Evolutionary conservation across 2,113 vertebrate genomes (phyloP).

Genomic region (Mixornis gularis): DNA sequence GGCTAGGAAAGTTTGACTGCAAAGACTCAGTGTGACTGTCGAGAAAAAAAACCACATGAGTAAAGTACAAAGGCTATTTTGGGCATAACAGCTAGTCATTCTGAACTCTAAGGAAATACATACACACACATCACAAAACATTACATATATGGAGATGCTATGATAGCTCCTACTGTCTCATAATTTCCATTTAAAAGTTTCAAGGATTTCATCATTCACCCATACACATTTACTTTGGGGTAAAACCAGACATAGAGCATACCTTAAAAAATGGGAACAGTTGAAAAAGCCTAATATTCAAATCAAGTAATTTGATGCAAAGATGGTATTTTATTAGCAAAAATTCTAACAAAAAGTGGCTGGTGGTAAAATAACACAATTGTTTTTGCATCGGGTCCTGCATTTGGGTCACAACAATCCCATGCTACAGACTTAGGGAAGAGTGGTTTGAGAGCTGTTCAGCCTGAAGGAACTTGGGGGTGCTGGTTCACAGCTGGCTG

Average conservation of each 20-base stretch:
- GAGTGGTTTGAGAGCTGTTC: neutral
- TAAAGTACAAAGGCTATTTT: slow-evolving; percentile 41
- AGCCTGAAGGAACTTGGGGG: neutral
- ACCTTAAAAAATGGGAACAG: neutral
- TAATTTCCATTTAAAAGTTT: slow-evolving; percentile 3
- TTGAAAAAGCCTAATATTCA: neutral
- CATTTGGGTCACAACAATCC: neutral
- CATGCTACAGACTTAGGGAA: neutral
- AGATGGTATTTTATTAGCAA: neutral
- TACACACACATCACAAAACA: neutral
- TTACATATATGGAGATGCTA: neutral
- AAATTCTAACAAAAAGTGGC: neutral
- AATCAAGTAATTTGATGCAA: neutral
- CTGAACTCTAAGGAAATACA: neutral
- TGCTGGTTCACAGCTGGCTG: neutral
- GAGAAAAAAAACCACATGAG: neutral
- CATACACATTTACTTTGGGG: neutral
- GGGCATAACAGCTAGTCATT: slow-evolving; percentile 22
- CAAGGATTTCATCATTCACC: neutral
- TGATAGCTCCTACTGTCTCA: neutral
- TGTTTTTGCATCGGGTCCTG: neutral
- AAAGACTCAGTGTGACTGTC: neutral
- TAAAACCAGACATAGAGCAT: neutral
- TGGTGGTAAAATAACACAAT: neutral
- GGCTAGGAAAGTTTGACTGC: slow-evolving; percentile 33